Evolutionary conservation across 2,797 vertebrate species (phyloP).

Genomic region (Peromyscus eremicus): DNA sequence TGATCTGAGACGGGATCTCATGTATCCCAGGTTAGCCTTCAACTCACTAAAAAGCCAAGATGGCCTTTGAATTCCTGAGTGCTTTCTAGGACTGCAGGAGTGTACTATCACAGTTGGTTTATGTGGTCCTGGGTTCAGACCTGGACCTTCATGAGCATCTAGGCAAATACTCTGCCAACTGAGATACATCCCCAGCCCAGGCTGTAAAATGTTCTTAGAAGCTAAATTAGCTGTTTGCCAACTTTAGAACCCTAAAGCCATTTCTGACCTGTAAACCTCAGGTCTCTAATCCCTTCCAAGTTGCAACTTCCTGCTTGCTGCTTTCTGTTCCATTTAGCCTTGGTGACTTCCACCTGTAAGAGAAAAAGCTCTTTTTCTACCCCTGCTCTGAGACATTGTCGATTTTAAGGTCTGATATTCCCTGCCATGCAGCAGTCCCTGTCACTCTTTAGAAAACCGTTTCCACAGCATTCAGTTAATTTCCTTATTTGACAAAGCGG

Average conservation of each 20-base stretch:
- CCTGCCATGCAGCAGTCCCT: background rate
- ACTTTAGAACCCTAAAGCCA: constrained; percentile 10
- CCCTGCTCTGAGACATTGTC: background rate
- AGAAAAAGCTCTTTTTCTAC: background rate
- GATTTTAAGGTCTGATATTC: background rate
- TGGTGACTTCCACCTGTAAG: background rate
- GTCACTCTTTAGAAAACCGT: background rate
- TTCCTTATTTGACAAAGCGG: background rate
- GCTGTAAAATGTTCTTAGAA: background rate
- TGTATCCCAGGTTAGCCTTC: background rate
- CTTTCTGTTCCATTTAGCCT: background rate
- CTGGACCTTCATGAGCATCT: background rate
- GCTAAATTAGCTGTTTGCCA: background rate
- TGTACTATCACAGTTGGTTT: background rate
- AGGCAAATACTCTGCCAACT: background rate
- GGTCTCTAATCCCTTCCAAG: background rate
- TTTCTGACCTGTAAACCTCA: constrained; percentile 54
- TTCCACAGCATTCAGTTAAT: background rate
- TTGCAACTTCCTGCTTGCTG: background rate
- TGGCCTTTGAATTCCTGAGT: background rate
- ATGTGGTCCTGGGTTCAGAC: background rate
- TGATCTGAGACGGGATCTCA: background rate
- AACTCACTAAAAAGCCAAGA: background rate
- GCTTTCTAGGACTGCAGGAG: background rate
- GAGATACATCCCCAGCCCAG: background rate